Conservation (phyloP, 2,888 invertebrate species). For the Macrophya alboannulata region DNA sequence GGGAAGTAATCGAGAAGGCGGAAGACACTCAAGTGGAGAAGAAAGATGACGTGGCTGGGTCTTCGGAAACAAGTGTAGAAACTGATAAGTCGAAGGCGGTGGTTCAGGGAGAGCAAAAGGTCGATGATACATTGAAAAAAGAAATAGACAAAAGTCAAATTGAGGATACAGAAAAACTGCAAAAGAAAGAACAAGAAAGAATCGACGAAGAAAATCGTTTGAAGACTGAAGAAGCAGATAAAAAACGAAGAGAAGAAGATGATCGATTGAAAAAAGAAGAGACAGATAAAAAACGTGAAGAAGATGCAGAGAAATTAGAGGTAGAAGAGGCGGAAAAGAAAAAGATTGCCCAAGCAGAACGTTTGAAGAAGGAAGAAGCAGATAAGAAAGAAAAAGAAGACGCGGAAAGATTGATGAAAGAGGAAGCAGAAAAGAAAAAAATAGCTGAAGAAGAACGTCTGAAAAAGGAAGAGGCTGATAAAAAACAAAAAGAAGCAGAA, state of each 20-base stretch:
- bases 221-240: conserved; percentile 58
- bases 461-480: conserved; percentile 58
- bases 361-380: conserved; percentile 59
- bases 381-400: conserved; percentile 57
- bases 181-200: conserved; percentile 61
- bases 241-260: conserved; percentile 55
- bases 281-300: conserved; percentile 58
- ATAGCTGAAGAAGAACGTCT: conserved; percentile 58
- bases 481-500: conserved; percentile 46
- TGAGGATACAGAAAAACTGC: conserved; percentile 59
- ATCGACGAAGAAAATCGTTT: conserved; percentile 59
- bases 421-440: conserved; percentile 54
- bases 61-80: background rate
- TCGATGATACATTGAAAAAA: background rate
- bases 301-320: background rate
- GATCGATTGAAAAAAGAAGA: background rate
- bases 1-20: conserved; percentile 56
- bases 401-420: conserved; percentile 41
- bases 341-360: conserved; percentile 59
- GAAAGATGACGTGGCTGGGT: conserved; percentile 62
- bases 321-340: conserved; percentile 47
- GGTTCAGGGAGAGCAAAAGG: conserved; percentile 44
- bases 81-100: conserved; percentile 50
- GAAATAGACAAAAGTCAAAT: conserved; percentile 57
- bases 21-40: conserved; percentile 64